Conservation (phyloP, 2,113 vertebrate species). For the Burhinus oedicnemus region DNA sequence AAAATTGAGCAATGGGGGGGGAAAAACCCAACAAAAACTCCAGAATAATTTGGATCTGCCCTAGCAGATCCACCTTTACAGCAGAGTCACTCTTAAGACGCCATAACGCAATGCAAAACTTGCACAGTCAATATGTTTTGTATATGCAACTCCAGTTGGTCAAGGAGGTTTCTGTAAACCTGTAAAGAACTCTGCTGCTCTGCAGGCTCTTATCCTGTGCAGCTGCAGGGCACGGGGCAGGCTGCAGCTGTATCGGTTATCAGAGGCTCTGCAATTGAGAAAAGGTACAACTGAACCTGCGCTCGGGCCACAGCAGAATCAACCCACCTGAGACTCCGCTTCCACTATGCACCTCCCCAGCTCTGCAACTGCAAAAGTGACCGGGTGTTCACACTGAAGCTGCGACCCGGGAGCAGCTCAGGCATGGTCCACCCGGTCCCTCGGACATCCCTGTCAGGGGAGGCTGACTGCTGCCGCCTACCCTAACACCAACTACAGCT, state of each 20-base stretch:
- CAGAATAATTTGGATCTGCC: not conserved
- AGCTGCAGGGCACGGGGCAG: not conserved
- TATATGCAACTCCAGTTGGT: not conserved
- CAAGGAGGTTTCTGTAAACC: not conserved
- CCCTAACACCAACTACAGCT: not conserved
- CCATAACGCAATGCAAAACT: not conserved
- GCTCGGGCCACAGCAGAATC: rapidly evolving
- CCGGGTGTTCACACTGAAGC: not conserved
- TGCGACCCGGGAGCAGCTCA: rapidly evolving
- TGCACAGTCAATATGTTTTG: not conserved
- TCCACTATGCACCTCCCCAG: not conserved
- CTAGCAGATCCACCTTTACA: not conserved
- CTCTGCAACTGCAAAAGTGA: not conserved
- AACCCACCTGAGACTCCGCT: not conserved
- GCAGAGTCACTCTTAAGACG: not conserved
- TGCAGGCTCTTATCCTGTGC: not conserved
- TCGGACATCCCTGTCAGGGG: rapidly evolving
- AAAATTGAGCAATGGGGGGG: not conserved
- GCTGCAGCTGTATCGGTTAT: not conserved
- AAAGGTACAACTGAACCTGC: not conserved
- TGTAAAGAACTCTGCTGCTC: not conserved
- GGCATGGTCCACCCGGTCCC: rapidly evolving
- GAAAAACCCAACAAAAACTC: not conserved
- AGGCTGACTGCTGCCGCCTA: not conserved
- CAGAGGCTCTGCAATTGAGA: not conserved